A percentile compares a stretch with the other conserved stretches of the same genome.
Conservation (phyloP, 2,797 vertebrate genomes). For the Fistularia tabacaria region DNA sequence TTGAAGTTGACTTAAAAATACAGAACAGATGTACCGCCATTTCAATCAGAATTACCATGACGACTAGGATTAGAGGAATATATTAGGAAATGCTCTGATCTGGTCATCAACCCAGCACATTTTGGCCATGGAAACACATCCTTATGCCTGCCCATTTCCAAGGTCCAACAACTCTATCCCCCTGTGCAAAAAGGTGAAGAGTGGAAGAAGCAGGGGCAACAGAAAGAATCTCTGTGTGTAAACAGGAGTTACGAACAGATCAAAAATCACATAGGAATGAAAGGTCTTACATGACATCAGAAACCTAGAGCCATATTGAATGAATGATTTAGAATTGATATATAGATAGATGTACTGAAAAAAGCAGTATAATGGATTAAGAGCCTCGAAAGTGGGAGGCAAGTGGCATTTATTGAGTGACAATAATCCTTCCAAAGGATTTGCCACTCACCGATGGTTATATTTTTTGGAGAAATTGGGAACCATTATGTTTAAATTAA, state of each 20-base stretch:
- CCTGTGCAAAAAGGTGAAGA: slow-evolving; percentile 10
- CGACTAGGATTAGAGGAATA: no score
- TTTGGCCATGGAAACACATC: no score
- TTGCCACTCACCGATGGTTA: no score
- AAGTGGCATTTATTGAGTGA: slow-evolving; percentile 23
- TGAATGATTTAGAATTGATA: slow-evolving; percentile 4
- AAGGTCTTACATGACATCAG: slow-evolving; percentile 11
- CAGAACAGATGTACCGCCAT: no score
- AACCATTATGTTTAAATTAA: no score
- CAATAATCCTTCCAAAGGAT: neutral
- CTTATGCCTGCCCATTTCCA: no score
- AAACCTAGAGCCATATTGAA: slow-evolving; percentile 15
- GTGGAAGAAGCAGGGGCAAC: neutral
- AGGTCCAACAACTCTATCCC: neutral
- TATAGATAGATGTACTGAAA: slow-evolving; percentile 1
- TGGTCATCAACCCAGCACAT: no score
- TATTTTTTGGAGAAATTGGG: no score
- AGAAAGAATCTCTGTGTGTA: slow-evolving; percentile 25
- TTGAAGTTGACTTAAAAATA: no score
- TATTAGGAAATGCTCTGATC: no score
- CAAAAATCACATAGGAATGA: slow-evolving; percentile 9
- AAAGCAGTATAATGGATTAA: slow-evolving; percentile 10
- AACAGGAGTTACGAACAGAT: slow-evolving; percentile 31
- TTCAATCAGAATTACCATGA: no score
- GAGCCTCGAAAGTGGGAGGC: slow-evolving; percentile 8